Conservation (phyloP, 2,113 vertebrate species). For the Hystrix cristata region DNA sequence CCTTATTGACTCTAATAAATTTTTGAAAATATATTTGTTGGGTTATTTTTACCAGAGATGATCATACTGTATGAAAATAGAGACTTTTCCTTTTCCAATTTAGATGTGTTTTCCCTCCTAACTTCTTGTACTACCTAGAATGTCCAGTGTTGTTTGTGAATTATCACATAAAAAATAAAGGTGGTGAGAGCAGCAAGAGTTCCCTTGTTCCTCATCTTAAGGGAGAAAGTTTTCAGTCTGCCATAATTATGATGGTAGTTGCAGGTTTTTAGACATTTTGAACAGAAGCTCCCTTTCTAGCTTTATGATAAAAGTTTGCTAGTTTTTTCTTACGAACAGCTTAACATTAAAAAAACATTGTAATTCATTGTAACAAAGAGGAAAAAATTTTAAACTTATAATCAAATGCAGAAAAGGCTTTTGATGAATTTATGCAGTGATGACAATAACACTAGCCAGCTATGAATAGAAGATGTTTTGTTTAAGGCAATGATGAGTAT, state of each 20-base stretch:
- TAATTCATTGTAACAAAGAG: neutral
- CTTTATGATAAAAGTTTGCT: neutral
- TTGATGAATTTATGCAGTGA: neutral
- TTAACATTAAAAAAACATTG: neutral
- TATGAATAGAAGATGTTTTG: neutral
- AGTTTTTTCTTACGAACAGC: neutral
- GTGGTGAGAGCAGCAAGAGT: neutral
- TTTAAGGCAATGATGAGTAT: neutral
- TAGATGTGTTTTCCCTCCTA: neutral
- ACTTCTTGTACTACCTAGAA: neutral
- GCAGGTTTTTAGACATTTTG: neutral
- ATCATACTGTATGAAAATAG: neutral
- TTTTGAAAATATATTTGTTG: neutral
- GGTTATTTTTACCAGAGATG: neutral
- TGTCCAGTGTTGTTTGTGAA: neutral
- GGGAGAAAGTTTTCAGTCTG: neutral
- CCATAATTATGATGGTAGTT: neutral
- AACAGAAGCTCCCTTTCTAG: neutral
- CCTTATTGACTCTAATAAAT: neutral
- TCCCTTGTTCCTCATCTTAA: neutral
- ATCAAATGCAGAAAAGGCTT: slow-evolving; percentile 4
- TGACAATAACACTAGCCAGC: neutral
- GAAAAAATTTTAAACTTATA: neutral
- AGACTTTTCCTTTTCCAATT: neutral
- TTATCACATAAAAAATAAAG: neutral